Base-by-base conservation (phyloP, 2,113 vertebrate genomes). In the Glaucidium brasilianum region DNA sequence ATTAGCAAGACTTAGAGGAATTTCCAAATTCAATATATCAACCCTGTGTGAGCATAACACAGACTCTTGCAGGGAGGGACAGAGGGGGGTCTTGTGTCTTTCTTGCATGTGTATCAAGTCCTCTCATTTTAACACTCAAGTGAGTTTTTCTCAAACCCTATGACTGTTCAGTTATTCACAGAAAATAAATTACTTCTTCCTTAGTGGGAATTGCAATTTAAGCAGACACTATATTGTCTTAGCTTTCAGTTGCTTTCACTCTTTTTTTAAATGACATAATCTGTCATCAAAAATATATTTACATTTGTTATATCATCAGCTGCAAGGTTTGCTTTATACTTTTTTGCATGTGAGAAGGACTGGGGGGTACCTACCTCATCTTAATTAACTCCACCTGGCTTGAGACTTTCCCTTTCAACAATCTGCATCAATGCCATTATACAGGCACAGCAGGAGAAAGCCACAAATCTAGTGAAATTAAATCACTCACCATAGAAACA, bases 321-420 rank as follows among this genome's bases (percentile, higher is more conserved):
- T 88, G 37, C 67, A 64, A 90, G 53, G n/a, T 66, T 88, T 91
- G 39, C 30, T 94, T 88, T 71, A 20, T 77, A 30, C 10, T 74
- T 41, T 84, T 90, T 85, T 81, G 64, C 83, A 29, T 75, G 66
- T 63, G 53, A 85, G 91, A 88, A 86, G 52, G 80, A 88, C 52
- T 72, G 34, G 39, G 75, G 22, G 22, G 85, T 63, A 90, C 93
- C 85, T 92, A 92, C 82, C 79, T 97, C 89, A 5, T 93, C 88
- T 96, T 97, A 97, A 97, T 97, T 96, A 97, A 97, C 95, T 97
- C 96, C 96, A 97, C 96, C 97, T 97, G 95, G 93, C 85, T 97
- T 94, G 81, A 85, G 77, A 91, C 79, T 76, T 73, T 92, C 73
- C 62, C 73, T 97, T 97, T 97, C 96, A 97, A 96, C 93, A 97